Conservation (phyloP, 2,888 invertebrate genomes). For the Acleris laterana region DNA sequence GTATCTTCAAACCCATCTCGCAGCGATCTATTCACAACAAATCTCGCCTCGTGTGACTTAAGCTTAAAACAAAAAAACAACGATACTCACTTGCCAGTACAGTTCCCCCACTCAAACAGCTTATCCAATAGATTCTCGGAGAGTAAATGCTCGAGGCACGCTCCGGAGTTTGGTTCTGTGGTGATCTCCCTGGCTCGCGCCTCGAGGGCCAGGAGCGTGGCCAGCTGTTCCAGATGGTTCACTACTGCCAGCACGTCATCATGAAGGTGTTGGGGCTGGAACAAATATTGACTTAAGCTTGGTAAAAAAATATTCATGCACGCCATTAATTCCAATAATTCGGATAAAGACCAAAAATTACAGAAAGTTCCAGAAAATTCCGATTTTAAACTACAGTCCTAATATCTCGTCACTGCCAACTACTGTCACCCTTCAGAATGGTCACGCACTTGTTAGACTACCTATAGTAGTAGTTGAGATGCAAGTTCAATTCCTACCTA, state of each 20-base stretch:
- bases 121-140: conserved; percentile 94
- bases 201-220: conserved; percentile 92
- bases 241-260: conserved; percentile 96
- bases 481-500: too few species aligned
- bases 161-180: conserved; percentile 65
- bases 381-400: not conserved
- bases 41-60: too few species aligned
- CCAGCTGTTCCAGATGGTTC: conserved; percentile 96
- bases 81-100: conserved; percentile 88
- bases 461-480: too few species aligned
- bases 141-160: conserved; percentile 92
- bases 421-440: too few species aligned
- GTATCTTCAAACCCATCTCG: too few species aligned
- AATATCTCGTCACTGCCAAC: too few species aligned
- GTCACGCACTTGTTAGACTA: too few species aligned
- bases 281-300: conserved; percentile 15
- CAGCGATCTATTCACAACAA: too few species aligned
- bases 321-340: too few species aligned
- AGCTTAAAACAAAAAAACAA: too few species aligned
- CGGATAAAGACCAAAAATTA: too few species aligned
- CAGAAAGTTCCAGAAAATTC: not conserved
- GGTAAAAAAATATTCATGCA: too few species aligned
- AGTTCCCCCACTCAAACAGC: conserved; percentile 93
- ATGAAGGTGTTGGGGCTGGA: conserved; percentile 81
- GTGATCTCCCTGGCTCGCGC: conserved; percentile 85